Evolutionary conservation across 2,113 vertebrate genomes (phyloP).

Genomic region (Verasper variegatus): DNA sequence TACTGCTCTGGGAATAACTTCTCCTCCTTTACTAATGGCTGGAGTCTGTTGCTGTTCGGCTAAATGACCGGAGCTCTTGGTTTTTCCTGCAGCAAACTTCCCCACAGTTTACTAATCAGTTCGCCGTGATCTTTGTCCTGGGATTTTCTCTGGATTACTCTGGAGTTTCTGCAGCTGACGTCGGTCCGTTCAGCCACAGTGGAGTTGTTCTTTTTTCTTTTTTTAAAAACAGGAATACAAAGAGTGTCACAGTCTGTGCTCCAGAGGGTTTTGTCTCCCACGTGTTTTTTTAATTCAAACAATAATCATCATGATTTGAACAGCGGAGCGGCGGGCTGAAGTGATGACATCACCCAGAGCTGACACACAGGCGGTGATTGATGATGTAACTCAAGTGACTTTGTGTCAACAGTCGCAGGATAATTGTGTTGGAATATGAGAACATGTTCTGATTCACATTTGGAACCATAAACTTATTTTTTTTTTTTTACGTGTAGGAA

Average conservation of each 20-base stretch:
- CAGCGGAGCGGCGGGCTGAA: not conserved
- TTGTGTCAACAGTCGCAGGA: not conserved
- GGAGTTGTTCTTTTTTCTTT: not conserved
- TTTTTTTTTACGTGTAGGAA: no score
- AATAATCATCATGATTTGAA: not conserved
- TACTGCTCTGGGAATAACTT: not conserved
- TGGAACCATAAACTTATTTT: not conserved
- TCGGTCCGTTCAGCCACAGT: not conserved
- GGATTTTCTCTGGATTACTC: not conserved
- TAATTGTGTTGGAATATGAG: not conserved
- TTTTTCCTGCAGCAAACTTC: not conserved
- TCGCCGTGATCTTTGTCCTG: constrained; percentile 1
- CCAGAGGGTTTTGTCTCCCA: not conserved
- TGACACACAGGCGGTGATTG: not conserved
- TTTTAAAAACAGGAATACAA: not conserved
- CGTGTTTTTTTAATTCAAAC: not conserved
- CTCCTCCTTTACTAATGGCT: not conserved
- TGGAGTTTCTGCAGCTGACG: not conserved
- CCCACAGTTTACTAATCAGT: not conserved
- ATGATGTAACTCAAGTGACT: not conserved
- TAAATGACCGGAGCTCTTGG: no score
- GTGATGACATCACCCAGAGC: not conserved
- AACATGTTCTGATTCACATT: not conserved
- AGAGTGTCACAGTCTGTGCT: not conserved
- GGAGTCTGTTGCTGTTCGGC: not conserved